Percentiles rank a stretch among this genome's conserved stretches.
Conservation (phyloP, 1,140 invertebrate genomes). For the Apis dorsata region DNA sequence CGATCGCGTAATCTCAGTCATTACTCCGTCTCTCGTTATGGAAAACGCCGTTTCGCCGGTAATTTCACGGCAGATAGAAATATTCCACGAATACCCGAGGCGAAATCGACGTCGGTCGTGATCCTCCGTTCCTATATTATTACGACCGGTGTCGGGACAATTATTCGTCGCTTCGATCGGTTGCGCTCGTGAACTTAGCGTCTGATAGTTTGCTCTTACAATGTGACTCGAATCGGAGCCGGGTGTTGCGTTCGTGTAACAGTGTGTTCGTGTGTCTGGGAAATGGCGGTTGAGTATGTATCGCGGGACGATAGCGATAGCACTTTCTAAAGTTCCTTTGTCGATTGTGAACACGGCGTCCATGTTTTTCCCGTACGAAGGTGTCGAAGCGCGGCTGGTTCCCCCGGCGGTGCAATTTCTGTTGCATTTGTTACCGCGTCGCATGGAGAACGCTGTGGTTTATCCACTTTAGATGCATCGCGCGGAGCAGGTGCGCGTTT, state of each 20-base stretch:
- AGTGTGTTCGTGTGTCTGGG: too few species aligned
- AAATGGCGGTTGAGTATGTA: neutral
- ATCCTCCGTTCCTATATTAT: slow-evolving; percentile 7
- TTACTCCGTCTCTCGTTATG: neutral
- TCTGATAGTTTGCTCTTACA: neutral
- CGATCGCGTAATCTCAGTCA: slow-evolving; percentile 22
- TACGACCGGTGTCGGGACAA: neutral
- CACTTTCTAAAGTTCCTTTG: slow-evolving; percentile 12
- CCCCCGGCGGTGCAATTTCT: slow-evolving; percentile 41
- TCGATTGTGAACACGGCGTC: neutral
- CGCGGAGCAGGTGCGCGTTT: slow-evolving; percentile 33
- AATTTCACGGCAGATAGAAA: neutral
- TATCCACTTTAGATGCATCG: slow-evolving; percentile 43
- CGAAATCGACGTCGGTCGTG: neutral
- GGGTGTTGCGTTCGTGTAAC: neutral
- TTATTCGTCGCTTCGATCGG: neutral
- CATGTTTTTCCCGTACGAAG: neutral
- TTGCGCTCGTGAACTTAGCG: neutral
- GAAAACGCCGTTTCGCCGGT: neutral
- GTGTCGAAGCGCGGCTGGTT: neutral
- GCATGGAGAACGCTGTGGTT: slow-evolving; percentile 11
- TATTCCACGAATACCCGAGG: neutral
- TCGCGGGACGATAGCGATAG: neutral
- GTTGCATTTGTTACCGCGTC: slow-evolving; percentile 48
- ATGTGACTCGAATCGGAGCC: neutral